Conservation (phyloP, 1,140 invertebrate species). For the Notospermus geniculatus region DNA sequence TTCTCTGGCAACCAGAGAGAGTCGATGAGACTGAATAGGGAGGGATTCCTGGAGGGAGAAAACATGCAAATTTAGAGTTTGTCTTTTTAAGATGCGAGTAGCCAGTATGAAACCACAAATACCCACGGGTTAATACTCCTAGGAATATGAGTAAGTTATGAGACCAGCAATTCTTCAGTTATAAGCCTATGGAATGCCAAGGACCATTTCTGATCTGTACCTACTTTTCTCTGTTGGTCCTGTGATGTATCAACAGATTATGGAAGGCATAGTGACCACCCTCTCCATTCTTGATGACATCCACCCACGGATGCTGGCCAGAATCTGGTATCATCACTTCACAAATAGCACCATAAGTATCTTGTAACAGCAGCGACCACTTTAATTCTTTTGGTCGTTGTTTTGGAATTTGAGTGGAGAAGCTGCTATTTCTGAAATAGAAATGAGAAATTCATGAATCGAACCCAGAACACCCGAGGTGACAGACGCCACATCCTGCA, state of each 20-base stretch:
- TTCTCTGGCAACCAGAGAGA: slow-evolving; percentile 6
- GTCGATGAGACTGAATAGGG: slow-evolving; percentile 11
- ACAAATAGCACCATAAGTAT: background rate
- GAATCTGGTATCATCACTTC: slow-evolving; percentile 6
- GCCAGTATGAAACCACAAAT: background rate
- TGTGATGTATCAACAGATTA: background rate
- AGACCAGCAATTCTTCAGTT: too few species aligned
- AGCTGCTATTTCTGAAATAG: too few species aligned
- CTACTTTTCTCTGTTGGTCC: background rate
- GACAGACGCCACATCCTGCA: too few species aligned
- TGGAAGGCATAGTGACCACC: slow-evolving; percentile 1
- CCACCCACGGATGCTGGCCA: background rate
- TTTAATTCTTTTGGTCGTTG: too few species aligned
- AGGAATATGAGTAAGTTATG: too few species aligned
- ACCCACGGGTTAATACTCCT: too few species aligned
- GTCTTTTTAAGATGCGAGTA: too few species aligned
- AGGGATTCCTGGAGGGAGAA: background rate
- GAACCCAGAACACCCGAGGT: too few species aligned
- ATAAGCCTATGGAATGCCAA: too few species aligned
- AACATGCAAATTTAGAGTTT: too few species aligned
- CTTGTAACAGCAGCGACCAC: too few species aligned
- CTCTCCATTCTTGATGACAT: slow-evolving; percentile 6
- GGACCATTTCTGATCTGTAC: background rate
- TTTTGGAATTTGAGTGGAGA: too few species aligned
- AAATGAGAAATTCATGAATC: background rate